These are phyloP conservation scores for Eonycteris spelaea DNA, from an alignment of 2,113 vertebrate genomes.

Conservation along the genomic window DNA sequence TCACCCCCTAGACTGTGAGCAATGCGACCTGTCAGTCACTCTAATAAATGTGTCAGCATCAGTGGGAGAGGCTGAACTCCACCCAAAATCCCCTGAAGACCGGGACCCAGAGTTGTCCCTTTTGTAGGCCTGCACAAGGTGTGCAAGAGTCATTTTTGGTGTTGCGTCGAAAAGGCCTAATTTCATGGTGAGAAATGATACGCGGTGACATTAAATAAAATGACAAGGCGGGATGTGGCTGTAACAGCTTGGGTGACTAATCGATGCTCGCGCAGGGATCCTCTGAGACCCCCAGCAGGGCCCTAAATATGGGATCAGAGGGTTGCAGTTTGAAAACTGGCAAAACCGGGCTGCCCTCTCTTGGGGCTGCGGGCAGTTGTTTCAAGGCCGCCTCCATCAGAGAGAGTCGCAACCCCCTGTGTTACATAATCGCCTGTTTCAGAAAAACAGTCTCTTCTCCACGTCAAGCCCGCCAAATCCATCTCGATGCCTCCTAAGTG, in stretches of 20 bases:
- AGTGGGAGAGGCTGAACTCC: not conserved
- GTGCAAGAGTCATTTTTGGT: not conserved
- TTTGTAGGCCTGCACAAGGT: rapidly evolving
- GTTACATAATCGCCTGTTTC: not conserved
- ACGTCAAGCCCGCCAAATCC: not conserved
- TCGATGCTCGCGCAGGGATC: rapidly evolving
- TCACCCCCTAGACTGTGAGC: not conserved
- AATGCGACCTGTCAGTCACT: not conserved
- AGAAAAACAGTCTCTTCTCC: not conserved
- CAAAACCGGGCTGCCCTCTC: rapidly evolving
- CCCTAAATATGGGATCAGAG: rapidly evolving
- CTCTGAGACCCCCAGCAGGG: not conserved
- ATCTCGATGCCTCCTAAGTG: not conserved
- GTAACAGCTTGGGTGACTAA: not conserved
- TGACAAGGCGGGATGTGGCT: not conserved
- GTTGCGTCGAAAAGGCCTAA: not conserved
- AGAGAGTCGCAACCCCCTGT: too few species aligned
- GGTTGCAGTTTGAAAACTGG: rapidly evolving
- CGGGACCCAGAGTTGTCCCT: rapidly evolving
- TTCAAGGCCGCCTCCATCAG: not conserved
- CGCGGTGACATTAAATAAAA: not conserved
- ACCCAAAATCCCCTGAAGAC: not conserved
- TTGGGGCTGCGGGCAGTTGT: rapidly evolving
- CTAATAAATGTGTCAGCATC: not conserved
- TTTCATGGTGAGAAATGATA: not conserved